Evolutionary conservation across 2,888 invertebrate species (phyloP), one percentile per base, ranked within the genome.

Genomic region (Acleris literana): DNA sequence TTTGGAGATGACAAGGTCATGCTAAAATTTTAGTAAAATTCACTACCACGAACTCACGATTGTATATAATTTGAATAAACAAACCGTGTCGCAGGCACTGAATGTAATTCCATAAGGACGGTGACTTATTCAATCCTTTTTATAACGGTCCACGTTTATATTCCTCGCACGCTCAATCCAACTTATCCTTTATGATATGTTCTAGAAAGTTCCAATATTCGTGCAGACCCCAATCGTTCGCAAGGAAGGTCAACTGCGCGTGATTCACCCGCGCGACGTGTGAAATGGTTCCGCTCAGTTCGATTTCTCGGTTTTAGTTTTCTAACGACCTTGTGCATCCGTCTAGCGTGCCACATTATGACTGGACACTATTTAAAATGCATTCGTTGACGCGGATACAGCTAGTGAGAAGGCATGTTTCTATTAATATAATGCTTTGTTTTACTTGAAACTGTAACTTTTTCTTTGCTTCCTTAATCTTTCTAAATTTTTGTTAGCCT

Each of bases 281-380:
- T 74, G 74, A 72, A 74, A 75, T 75, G 68, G 70, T 73, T 72
- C 73, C 70, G 71, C 71, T 72, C 69, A 69, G 71, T 69, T 76
- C 72, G 72, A 74, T 71, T 72, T 73, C 68, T 69, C 62, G 68
- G 70, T 74, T 71, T 63, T 65, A 68, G 56, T 76, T 75, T 80
- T 57, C 78, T 80, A 77, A 76, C 73, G 77, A 75, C 76, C 77
- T 76, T 77, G 74, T 68, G 72, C 73, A 79, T 80, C 79, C 77
- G 80, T 70, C 64, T 73, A 69, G 69, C 69, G 73, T 58, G 39
- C 59, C 54, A 71, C 48, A 61, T 53, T 55, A 64, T 64, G 57
- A 69, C 62, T 59, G 49, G 25, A 5, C 29, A 16, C 11, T 25
- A 22, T 16, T 52, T 61, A 52, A 56, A 56, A 56, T 56, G 56